phyloP scores from a whole-genome alignment of 2,888 invertebrate genomes.

The Tipula lateralis region DNA sequence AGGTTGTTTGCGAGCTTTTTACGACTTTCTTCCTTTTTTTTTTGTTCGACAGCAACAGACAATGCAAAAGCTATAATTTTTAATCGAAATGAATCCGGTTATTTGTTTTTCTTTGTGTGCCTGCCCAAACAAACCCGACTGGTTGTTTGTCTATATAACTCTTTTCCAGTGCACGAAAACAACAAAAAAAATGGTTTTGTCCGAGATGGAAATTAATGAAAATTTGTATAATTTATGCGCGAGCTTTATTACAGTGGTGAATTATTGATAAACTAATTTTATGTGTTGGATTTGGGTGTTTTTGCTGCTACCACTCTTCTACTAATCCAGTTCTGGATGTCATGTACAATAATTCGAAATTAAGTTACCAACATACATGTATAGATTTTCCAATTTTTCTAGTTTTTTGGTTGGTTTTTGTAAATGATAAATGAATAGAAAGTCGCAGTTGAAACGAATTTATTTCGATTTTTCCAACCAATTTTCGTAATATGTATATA shows the following conservation, averaged over 20 bases:
- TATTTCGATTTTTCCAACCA: not conserved
- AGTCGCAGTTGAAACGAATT: not conserved
- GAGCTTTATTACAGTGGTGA: not conserved
- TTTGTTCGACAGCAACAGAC: not conserved
- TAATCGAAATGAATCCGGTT: not conserved
- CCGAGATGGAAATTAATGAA: not conserved
- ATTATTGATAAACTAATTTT: not conserved
- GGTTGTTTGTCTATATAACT: too few species aligned
- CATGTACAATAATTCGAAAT: not conserved
- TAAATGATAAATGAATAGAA: not conserved
- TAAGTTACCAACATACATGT: not conserved
- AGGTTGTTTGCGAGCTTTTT: constrained; percentile 13
- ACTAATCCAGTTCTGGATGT: not conserved
- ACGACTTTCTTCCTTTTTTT: not conserved
- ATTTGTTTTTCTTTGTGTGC: too few species aligned
- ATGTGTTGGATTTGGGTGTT: not conserved
- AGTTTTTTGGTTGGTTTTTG: not conserved
- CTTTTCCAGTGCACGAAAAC: not conserved
- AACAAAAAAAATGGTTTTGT: not conserved
- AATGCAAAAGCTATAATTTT: not conserved
- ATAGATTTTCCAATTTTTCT: not conserved
- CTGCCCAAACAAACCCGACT: not conserved
- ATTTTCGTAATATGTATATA: not conserved
- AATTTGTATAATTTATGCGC: not conserved
- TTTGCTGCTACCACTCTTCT: too few species aligned